A percentile compares a stretch with the other conserved stretches of the same genome.
Conservation (phyloP, 1,140 invertebrate genomes). For the Diuraphis noxia region DNA sequence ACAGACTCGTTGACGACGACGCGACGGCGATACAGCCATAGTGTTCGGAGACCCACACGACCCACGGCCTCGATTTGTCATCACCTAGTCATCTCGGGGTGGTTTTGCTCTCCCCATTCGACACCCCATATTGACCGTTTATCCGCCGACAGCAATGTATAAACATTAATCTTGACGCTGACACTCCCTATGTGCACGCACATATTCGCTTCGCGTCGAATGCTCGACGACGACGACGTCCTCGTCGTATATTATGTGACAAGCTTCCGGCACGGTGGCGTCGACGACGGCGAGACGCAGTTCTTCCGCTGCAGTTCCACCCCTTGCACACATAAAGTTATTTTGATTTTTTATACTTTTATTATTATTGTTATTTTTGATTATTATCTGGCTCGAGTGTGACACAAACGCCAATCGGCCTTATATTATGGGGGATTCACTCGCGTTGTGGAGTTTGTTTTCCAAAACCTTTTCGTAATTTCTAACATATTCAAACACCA, state of each 20-base stretch:
- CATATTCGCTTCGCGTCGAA: background rate
- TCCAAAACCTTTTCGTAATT: background rate
- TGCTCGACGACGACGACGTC: background rate
- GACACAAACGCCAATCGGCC: background rate
- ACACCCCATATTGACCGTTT: conserved; percentile 35
- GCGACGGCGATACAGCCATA: too few relatives aligned
- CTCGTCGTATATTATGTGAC: background rate
- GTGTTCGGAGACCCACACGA: background rate
- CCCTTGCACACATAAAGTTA: background rate
- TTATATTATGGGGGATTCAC: background rate
- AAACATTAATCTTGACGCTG: conserved; percentile 28
- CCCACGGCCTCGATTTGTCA: background rate
- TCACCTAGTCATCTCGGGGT: conserved; percentile 10
- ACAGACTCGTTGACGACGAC: background rate
- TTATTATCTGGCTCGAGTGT: background rate
- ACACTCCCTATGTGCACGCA: background rate
- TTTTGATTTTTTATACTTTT: background rate
- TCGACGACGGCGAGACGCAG: background rate
- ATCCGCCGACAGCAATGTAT: background rate
- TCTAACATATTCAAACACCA: background rate
- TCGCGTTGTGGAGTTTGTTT: background rate
- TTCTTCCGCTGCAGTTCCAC: background rate
- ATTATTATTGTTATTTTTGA: background rate
- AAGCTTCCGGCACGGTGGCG: background rate
- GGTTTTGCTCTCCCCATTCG: background rate